Evolutionary conservation across 2,797 vertebrate genomes (phyloP), one percentile per base, ranked within the genome.

Genomic region (Aulostomus chinensis): DNA sequence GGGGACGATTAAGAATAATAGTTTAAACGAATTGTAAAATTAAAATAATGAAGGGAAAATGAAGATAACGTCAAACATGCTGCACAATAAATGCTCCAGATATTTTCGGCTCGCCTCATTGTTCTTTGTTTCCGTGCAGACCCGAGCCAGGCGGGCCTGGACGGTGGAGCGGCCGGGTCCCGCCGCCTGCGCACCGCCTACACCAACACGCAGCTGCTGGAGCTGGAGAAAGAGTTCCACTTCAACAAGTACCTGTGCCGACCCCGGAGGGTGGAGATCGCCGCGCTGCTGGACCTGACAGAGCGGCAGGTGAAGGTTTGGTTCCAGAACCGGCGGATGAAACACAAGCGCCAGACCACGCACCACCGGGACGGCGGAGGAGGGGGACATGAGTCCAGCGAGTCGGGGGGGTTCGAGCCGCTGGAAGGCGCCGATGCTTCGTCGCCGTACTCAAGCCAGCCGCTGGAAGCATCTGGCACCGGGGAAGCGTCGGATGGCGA

Each of bases 261-360:
- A 83, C 97, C 97, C 15, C 90, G 97, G 42, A 89, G 97, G 54
- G 95, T 98, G 75, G 97, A 99, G 86, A 98, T 99, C 32, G 97
- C 97, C 3, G 96, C 96, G 20, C 89, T 98, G 38, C 61, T 99
- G 83, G 97, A 99, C 81, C 87, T 99, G 71, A 99, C 96, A 0
- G 97, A 99, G 83, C 92, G 97, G 54, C 97, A 99, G 90, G 96
- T 99, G 11, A 99, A 99, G 88, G 97, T 99, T 28, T 99, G 97
- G 97, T 99, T 99, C 86, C 97, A 99, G 86, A 99, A 99, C 89
- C 90, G 97, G 22, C 91, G 97, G 64, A 99, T 99, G 97, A 98
- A 99, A 67, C 96, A 99, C 91, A 99, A 99, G 83, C 90, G 96
- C 11, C 97, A 99, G 85, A 98, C 94, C 4, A 94, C 92, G 50